A percentile compares a stretch with the other conserved stretches of the same genome.
phyloP scores from a whole-genome alignment of 2,888 invertebrate genomes.

The Platypus cylindrus region DNA sequence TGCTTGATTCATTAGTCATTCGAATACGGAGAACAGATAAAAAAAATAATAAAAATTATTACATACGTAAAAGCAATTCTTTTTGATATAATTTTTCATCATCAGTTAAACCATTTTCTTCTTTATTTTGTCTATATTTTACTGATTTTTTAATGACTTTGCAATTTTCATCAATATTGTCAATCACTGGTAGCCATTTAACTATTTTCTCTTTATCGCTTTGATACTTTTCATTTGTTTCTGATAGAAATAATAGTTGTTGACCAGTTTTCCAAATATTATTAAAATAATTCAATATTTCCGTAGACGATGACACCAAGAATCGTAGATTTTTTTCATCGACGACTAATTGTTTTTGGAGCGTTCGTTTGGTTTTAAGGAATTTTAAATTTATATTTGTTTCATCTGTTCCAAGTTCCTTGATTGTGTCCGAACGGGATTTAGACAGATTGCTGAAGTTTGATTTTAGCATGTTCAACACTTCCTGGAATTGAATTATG shows the following conservation, averaged over 20 bases:
- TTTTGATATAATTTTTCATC: constrained; percentile 11
- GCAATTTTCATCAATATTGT: background rate
- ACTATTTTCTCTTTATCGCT: constrained; percentile 38
- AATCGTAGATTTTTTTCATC: constrained; percentile 23
- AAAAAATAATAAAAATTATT: background rate
- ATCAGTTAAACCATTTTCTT: constrained; percentile 6
- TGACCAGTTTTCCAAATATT: constrained; percentile 37
- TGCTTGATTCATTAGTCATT: too few relatives aligned
- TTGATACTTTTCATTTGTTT: constrained; percentile 44
- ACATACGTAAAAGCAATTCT: constrained; percentile 8
- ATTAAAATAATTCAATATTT: constrained; percentile 35
- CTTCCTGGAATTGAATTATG: constrained; percentile 19
- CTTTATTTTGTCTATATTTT: background rate
- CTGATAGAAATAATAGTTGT: constrained; percentile 39
- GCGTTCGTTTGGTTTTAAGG: constrained; percentile 19
- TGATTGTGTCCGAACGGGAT: constrained; percentile 19
- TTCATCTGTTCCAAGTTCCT: constrained; percentile 19
- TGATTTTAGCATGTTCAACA: constrained; percentile 20
- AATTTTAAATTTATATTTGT: constrained; percentile 18
- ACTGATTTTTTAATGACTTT: too few relatives aligned
- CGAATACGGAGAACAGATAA: too few relatives aligned
- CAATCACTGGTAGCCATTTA: constrained; percentile 17
- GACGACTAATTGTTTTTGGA: constrained; percentile 21
- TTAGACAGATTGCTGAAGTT: constrained; percentile 17
- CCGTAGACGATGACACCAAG: constrained; percentile 32